These are phyloP conservation scores for Erynnis tages DNA, from an alignment of 2,888 invertebrate species.

Conservation along the genomic window DNA sequence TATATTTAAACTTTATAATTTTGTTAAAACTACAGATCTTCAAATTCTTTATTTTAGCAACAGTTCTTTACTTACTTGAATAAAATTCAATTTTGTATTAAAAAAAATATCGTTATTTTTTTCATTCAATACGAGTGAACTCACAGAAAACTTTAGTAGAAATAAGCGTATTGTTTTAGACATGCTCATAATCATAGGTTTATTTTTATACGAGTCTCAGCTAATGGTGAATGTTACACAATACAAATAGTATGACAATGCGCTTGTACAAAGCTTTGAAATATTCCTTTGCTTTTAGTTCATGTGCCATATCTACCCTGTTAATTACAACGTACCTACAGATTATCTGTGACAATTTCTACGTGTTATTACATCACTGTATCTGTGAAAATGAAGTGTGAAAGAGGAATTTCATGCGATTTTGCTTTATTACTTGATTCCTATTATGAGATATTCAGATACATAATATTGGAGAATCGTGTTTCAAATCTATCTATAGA, in stretches of 20 bases:
- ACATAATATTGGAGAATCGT: no score
- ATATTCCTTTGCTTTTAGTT: slow-evolving; percentile 20
- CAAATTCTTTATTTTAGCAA: no score
- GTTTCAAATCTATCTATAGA: no score
- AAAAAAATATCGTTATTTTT: no score
- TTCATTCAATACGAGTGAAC: background rate
- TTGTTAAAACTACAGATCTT: no score
- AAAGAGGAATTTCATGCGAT: no score
- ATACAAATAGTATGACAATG: slow-evolving; percentile 20
- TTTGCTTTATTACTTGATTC: no score
- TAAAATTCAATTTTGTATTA: no score
- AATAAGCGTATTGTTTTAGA: slow-evolving; percentile 14
- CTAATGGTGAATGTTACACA: slow-evolving; percentile 20
- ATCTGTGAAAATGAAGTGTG: background rate
- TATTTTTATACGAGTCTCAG: slow-evolving; percentile 20
- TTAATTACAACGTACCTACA: slow-evolving; percentile 13
- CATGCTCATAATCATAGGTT: slow-evolving; percentile 8
- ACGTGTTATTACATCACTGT: background rate
- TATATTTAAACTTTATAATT: no score
- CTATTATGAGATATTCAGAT: no score
- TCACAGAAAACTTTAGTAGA: background rate
- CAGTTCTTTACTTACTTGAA: no score
- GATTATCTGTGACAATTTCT: slow-evolving; percentile 5
- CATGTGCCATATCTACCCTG: slow-evolving; percentile 8
- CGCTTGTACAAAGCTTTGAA: slow-evolving; percentile 22